Percentiles rank a stretch among this genome's conserved stretches.
These are phyloP conservation scores for Liasis olivaceus DNA, from an alignment of 2,797 vertebrate genomes.

Conservation along the genomic window DNA sequence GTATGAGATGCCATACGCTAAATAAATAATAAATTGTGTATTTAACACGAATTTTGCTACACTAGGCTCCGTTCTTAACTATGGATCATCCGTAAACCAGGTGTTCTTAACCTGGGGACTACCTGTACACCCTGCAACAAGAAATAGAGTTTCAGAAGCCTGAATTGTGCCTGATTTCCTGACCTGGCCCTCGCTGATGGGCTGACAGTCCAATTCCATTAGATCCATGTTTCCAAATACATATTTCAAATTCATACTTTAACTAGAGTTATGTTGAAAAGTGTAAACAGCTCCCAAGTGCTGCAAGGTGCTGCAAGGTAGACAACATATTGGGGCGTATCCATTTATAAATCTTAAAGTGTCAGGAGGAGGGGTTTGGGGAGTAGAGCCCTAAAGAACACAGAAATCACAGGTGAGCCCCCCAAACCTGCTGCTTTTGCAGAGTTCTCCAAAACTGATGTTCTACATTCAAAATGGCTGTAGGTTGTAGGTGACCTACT, in stretches of 20 bases:
- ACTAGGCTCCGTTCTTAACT: too few species aligned
- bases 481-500: too few species aligned
- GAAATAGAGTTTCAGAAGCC: not conserved
- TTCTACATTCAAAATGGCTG: not conserved
- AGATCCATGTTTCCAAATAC: not conserved
- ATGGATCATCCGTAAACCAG: too few species aligned
- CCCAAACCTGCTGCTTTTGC: not conserved
- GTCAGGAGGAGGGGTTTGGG: too few species aligned
- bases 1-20: too few species aligned
- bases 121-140: not conserved
- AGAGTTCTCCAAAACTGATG: not conserved
- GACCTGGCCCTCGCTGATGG: not conserved
- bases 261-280: not conserved
- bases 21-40: too few species aligned
- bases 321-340: not conserved
- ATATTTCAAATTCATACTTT: not conserved
- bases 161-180: not conserved
- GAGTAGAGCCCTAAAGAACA: not conserved
- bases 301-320: not conserved
- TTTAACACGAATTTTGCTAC: too few species aligned
- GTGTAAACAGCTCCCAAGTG: not conserved
- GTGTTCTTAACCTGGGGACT: too few species aligned
- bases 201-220: not conserved
- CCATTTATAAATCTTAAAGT: not conserved
- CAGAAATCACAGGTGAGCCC: too few species aligned